Evolutionary conservation across 2,113 vertebrate genomes (phyloP).

Genomic region (Callocephalon fimbriatum): DNA sequence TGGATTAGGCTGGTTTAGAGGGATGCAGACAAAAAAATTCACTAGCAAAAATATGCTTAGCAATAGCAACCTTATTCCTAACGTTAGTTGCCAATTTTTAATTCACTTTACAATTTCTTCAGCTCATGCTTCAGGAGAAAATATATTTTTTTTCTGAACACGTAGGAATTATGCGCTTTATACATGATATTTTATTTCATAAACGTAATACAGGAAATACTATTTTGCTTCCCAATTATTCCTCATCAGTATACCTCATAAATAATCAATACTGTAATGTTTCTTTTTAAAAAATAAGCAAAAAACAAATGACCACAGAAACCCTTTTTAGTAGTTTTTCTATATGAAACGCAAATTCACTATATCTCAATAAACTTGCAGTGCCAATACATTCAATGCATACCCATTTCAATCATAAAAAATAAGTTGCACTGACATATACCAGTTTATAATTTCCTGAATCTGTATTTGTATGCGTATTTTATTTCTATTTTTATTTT

Average conservation of each 20-base stretch:
- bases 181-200: not conserved
- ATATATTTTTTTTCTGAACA: not conserved
- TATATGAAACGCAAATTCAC: conserved; percentile 32
- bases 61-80: not conserved
- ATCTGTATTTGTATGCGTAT: not conserved
- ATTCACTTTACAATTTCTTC: not conserved
- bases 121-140: not conserved
- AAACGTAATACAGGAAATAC: not conserved
- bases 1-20: not conserved
- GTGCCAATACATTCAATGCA: conserved; percentile 41
- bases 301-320: not conserved
- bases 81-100: not conserved
- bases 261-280: conserved; percentile 18
- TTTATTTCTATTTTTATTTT: not conserved
- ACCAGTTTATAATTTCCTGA: not conserved
- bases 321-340: conserved; percentile 21
- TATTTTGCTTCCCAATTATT: conserved; percentile 11
- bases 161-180: not conserved
- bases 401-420: conserved; percentile 59
- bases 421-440: conserved; percentile 28
- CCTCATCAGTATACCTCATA: not conserved
- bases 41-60: not conserved
- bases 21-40: not conserved
- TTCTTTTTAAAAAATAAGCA: not conserved
- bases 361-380: conserved; percentile 41